A percentile compares a stretch with the other conserved stretches of the same genome.
These are phyloP conservation scores for Norana najaformis DNA, from an alignment of 2,888 invertebrate species.

Conservation along the genomic window DNA sequence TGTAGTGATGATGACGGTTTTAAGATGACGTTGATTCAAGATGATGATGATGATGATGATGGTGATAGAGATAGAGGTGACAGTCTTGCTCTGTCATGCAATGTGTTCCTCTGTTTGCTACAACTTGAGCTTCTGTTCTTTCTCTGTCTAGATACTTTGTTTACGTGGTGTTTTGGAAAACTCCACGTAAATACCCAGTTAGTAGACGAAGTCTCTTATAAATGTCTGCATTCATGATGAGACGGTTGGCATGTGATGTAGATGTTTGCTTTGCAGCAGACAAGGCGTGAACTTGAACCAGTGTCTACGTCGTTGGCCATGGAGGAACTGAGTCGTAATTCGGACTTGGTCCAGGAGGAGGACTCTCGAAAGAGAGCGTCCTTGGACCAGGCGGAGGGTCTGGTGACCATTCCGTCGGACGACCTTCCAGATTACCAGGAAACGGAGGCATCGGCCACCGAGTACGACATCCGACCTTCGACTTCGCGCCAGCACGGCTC, in stretches of 20 bases:
- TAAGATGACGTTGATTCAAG: too few species aligned
- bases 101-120: neutral
- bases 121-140: too few species aligned
- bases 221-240: neutral
- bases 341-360: neutral
- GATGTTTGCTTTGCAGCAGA: neutral
- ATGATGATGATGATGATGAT: neutral
- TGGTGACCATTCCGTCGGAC: constrained; percentile 1
- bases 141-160: too few species aligned
- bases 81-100: too few species aligned
- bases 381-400: neutral
- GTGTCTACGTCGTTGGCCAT: constrained; percentile 33
- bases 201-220: too few species aligned
- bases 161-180: too few species aligned
- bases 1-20: neutral
- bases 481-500: constrained; percentile 21
- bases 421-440: constrained; percentile 37
- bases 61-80: neutral
- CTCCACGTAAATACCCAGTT: too few species aligned
- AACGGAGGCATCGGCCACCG: constrained; percentile 22
- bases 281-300: constrained; percentile 34
- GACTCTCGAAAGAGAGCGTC: neutral
- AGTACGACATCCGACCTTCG: constrained; percentile 27
- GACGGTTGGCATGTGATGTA: neutral
- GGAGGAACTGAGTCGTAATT: constrained; percentile 19